A percentile compares a stretch with the other conserved stretches of the same genome.
Conservation (phyloP, 2,113 vertebrate species). For the Etheostoma spectabile region DNA sequence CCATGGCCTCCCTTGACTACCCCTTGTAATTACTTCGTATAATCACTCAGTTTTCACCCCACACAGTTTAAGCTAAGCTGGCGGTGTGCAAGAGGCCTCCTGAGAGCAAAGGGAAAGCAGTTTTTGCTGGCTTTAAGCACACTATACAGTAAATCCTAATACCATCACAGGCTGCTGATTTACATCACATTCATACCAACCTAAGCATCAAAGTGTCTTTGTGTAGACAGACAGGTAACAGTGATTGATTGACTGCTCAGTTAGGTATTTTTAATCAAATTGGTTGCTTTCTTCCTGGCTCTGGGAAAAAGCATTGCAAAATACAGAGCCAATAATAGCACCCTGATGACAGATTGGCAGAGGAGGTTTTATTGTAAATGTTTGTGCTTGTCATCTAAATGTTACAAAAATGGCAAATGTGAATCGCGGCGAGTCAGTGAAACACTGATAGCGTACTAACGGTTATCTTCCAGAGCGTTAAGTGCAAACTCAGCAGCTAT, state of each 20-base stretch:
- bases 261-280: neutral
- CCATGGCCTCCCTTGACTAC: slow-evolving; percentile 19
- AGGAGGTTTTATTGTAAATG: neutral
- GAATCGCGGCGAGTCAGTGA: slow-evolving; percentile 9
- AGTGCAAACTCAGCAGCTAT: slow-evolving; percentile 40
- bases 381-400: slow-evolving; percentile 23
- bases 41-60: neutral
- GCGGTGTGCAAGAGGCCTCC: neutral
- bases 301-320: slow-evolving; percentile 2
- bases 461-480: slow-evolving; percentile 32
- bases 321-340: neutral
- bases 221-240: neutral
- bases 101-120: slow-evolving; percentile 3
- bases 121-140: slow-evolving; percentile 18
- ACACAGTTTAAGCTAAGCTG: slow-evolving; percentile 12
- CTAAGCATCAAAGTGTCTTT: neutral
- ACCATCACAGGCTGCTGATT: slow-evolving; percentile 4
- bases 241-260: neutral
- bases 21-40: slow-evolving; percentile 35
- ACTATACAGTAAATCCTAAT: neutral
- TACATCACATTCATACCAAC: neutral
- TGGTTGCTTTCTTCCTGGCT: neutral
- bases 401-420: slow-evolving; percentile 27
- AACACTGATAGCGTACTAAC: slow-evolving; percentile 22
- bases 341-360: neutral